Conservation (phyloP, 2,113 vertebrate species). For the Megaceryle maxima region DNA sequence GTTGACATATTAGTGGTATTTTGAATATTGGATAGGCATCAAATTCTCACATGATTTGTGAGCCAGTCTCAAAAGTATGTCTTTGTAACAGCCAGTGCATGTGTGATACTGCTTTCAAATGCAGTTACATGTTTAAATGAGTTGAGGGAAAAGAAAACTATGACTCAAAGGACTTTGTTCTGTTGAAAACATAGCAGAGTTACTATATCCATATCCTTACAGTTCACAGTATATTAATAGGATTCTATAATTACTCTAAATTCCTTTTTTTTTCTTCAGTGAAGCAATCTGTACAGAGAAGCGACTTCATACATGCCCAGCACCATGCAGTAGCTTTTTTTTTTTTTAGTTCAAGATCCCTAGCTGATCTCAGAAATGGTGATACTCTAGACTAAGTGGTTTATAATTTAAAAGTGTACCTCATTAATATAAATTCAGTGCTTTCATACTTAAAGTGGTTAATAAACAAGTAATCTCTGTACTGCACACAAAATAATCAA, state of each 20-base stretch:
- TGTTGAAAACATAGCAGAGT: not conserved
- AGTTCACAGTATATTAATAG: not conserved
- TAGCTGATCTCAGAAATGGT: not conserved
- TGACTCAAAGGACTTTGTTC: not conserved
- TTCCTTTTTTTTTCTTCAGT: not conserved
- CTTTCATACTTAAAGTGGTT: not conserved
- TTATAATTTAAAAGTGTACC: not conserved
- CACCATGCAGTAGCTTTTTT: not conserved
- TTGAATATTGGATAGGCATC: slow-evolving; percentile 9
- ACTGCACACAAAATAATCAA: not conserved
- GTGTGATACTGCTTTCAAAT: slow-evolving; percentile 22
- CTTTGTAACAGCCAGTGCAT: not conserved
- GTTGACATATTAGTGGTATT: not conserved
- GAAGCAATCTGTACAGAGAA: not conserved
- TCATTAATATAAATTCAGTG: not conserved
- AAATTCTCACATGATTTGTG: slow-evolving; percentile 53
- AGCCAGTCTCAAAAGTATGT: slow-evolving; percentile 15
- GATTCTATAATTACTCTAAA: not conserved
- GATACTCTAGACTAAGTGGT: not conserved
- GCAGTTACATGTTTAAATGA: not conserved
- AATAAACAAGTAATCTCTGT: not conserved
- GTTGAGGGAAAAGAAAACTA: slow-evolving; percentile 36
- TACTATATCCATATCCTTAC: not conserved
- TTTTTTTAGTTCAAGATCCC: not conserved
- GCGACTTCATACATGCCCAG: not conserved